Conservation (phyloP, 2,888 invertebrate species). For the Enchytraeus crypticus region DNA sequence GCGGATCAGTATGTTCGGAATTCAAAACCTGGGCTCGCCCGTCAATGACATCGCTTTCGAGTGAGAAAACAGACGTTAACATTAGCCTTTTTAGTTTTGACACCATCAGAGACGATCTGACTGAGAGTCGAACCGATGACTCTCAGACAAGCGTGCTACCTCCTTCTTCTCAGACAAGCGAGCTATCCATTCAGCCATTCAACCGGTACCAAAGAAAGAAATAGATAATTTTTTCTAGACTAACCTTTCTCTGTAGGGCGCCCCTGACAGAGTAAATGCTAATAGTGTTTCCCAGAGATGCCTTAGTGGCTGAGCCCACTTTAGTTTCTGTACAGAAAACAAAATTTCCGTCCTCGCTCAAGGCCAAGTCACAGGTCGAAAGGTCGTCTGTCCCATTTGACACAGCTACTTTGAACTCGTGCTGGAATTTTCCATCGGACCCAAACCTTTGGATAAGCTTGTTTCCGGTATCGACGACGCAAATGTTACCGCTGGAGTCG, state of each 20-base stretch:
- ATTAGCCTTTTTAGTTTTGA: too few species aligned
- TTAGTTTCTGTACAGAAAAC: conserved; percentile 26
- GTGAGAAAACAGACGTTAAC: too few species aligned
- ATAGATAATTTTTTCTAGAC: too few species aligned
- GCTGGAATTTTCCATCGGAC: conserved; percentile 14
- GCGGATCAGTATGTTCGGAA: too few species aligned
- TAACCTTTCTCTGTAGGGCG: conserved; percentile 17
- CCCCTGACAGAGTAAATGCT: conserved; percentile 19
- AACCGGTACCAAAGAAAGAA: too few species aligned
- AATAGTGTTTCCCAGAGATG: conserved; percentile 23
- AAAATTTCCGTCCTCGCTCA: conserved; percentile 15
- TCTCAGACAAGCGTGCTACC: too few species aligned
- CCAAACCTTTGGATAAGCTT: conserved; percentile 24
- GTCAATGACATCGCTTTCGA: too few species aligned
- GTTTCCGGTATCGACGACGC: conserved; percentile 27
- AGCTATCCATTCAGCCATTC: too few species aligned
- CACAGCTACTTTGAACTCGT: conserved; percentile 21
- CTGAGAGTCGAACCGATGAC: too few species aligned
- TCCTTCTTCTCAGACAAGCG: too few species aligned
- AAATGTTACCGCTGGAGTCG: conserved; percentile 19
- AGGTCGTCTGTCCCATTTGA: conserved; percentile 13
- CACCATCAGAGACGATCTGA: too few species aligned
- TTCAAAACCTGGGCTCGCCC: too few species aligned
- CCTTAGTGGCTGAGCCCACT: conserved; percentile 15
- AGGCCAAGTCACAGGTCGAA: conserved; percentile 25